Evolutionary conservation across 2,797 vertebrate species (phyloP).

Genomic region (Mormyrops boulengeri): DNA sequence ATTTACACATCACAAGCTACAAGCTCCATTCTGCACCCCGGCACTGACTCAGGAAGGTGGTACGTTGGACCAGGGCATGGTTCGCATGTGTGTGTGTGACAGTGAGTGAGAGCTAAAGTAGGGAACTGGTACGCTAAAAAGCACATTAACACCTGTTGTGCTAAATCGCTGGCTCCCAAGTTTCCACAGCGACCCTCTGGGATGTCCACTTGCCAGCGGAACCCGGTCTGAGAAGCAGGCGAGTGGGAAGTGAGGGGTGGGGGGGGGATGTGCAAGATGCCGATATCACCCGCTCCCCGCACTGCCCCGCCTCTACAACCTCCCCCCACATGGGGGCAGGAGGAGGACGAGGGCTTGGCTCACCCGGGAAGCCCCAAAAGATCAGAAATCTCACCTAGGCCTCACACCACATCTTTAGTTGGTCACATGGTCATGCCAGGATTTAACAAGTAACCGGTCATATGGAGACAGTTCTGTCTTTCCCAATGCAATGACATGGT

Average conservation of each 20-base stretch:
- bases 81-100: background rate
- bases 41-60: constrained; percentile 69
- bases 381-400: background rate
- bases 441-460: background rate
- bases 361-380: background rate
- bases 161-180: constrained; percentile 73
- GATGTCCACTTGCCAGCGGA: constrained; percentile 76
- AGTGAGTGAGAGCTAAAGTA: constrained; percentile 11
- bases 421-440: background rate
- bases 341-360: background rate
- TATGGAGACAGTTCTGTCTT: background rate
- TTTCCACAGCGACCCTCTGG: constrained; percentile 75
- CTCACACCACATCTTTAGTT: background rate
- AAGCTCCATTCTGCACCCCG: constrained; percentile 69
- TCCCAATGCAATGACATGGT: background rate
- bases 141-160: constrained; percentile 82
- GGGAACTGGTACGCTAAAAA: constrained; percentile 60
- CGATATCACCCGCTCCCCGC: background rate
- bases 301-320: background rate
- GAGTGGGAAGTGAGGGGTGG: constrained; percentile 77
- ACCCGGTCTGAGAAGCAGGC: constrained; percentile 74
- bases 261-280: constrained; percentile 59
- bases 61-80: constrained; percentile 52
- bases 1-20: constrained; percentile 64
- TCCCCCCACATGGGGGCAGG: background rate